phyloP scores from a whole-genome alignment of 2,888 invertebrate genomes.

The Pantelozetes paolii region DNA sequence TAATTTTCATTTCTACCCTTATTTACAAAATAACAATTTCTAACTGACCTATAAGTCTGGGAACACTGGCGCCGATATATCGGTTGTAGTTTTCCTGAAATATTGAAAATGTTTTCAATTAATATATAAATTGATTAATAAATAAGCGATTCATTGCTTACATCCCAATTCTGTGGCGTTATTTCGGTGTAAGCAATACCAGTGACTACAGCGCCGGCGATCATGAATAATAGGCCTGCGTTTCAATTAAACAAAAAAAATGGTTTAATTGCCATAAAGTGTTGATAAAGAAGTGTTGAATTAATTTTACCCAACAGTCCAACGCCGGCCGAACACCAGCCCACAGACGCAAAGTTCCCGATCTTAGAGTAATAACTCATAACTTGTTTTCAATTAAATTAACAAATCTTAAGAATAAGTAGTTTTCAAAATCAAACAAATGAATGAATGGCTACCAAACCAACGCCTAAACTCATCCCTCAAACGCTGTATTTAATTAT shows the following conservation, averaged over 20 bases:
- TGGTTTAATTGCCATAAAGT: background rate
- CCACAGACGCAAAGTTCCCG: conserved; percentile 45
- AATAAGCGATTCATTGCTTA: background rate
- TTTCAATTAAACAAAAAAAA: background rate
- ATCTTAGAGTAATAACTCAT: conserved; percentile 43
- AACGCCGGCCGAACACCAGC: conserved; percentile 45
- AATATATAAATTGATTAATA: background rate
- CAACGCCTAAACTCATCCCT: conserved; percentile 21
- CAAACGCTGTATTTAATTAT: background rate
- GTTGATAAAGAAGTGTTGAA: background rate
- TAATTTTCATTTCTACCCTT: no score
- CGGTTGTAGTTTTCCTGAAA: conserved; percentile 46
- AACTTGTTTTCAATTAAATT: background rate
- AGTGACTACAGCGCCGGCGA: conserved; percentile 47
- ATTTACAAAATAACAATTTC: no score
- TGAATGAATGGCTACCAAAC: background rate
- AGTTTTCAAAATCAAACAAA: background rate
- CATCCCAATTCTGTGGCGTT: conserved; percentile 48
- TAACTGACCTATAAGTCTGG: conserved; percentile 46
- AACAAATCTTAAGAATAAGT: background rate
- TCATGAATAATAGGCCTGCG: conserved; percentile 46
- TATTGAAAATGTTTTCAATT: background rate
- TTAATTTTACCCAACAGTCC: conserved; percentile 38
- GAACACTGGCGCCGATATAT: conserved; percentile 48
- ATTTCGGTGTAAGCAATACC: conserved; percentile 48